phyloP scores from a whole-genome alignment of 2,113 vertebrate species.

The Clinocottus analis region DNA sequence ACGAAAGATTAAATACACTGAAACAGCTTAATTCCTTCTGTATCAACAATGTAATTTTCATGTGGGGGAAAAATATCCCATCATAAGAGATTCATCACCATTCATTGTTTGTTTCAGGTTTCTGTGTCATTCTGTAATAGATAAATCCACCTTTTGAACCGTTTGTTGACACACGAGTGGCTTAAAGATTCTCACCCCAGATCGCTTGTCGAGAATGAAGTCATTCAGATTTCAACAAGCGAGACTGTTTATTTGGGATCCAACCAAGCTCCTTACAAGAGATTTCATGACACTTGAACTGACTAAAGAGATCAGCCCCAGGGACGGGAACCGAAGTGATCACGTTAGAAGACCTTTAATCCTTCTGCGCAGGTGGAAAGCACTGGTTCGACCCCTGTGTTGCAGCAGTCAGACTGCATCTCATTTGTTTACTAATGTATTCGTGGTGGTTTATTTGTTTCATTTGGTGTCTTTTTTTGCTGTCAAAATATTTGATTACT shows the following conservation, averaged over 20 bases:
- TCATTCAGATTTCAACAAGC: slow-evolving; percentile 43
- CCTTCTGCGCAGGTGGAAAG: slow-evolving; percentile 54
- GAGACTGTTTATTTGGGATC: slow-evolving; percentile 57
- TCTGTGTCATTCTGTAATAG: neutral
- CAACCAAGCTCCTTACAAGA: slow-evolving; percentile 66
- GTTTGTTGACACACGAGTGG: slow-evolving; percentile 46
- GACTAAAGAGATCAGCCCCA: slow-evolving; percentile 60
- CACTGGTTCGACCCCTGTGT: slow-evolving; percentile 5
- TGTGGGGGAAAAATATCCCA: neutral
- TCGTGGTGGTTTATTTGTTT: neutral
- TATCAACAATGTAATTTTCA: slow-evolving; percentile 10
- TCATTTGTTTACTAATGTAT: slow-evolving; percentile 27
- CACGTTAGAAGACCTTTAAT: slow-evolving; percentile 52
- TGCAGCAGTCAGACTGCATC: neutral
- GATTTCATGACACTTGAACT: slow-evolving; percentile 68
- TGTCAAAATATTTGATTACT: slow-evolving; percentile 27
- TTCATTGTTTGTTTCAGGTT: slow-evolving; percentile 8
- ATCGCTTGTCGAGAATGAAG: slow-evolving; percentile 40
- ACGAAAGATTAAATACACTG: slow-evolving; percentile 21
- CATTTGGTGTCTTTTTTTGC: slow-evolving; percentile 15
- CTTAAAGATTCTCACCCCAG: slow-evolving; percentile 38
- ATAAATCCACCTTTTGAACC: slow-evolving; percentile 19
- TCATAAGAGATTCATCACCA: neutral
- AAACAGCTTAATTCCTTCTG: slow-evolving; percentile 11
- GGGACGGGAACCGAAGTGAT: slow-evolving; percentile 33